Base-by-base conservation (phyloP, 2,888 invertebrate genomes). In the Myopa testacea region DNA sequence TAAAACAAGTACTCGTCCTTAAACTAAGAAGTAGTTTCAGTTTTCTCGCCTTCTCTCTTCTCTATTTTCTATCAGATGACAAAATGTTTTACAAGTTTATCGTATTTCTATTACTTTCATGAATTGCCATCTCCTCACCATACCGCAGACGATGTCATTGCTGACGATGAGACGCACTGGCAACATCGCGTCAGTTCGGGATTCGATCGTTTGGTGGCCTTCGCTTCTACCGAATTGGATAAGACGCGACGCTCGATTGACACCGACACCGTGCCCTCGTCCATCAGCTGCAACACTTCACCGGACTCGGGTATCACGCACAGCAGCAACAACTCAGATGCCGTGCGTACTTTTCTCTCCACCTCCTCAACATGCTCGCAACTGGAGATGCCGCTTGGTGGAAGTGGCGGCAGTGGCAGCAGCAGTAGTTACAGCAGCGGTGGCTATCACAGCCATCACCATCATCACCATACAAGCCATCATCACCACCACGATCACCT, bases 161-260 rank as follows among this genome's bases (percentile, higher is more conserved):
- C 93, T 84, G 94, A 93, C 83, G 94, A 94, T 88, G 94, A 95
- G 89, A 93, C 94, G 84, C 95, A 96, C 89, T 97, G 97, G 97
- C 96, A 97, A 89, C 95, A 96, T 89, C 94, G 96, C 83, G 96
- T 97, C 84, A 96, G 95, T 88, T 96, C 95, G 83, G 96, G 96
- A 75, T 98, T 98, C 91, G 98, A 98, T 90, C 94, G 96, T 82
- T 91, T 98, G 84, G 96, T 98, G 82, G 97, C 96, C 79, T 96
- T 97, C 88, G 97, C 97, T 71, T 96, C 97, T 62, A 96, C 96
- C 19, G 97, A 97, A 86, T 91, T 97, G 88, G 96, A 96, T 90
- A 93, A 96, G 86, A 92, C 96, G 78, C 92, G 95, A 79, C 92
- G 95, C 79, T 95, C 95, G 62, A 94, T 94, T 0, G 96, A 96